A percentile compares a stretch with the other conserved stretches of the same genome.
Evolutionary conservation across 1,140 invertebrate genomes (phyloP).

Genomic region (Scaptomyza montana): DNA sequence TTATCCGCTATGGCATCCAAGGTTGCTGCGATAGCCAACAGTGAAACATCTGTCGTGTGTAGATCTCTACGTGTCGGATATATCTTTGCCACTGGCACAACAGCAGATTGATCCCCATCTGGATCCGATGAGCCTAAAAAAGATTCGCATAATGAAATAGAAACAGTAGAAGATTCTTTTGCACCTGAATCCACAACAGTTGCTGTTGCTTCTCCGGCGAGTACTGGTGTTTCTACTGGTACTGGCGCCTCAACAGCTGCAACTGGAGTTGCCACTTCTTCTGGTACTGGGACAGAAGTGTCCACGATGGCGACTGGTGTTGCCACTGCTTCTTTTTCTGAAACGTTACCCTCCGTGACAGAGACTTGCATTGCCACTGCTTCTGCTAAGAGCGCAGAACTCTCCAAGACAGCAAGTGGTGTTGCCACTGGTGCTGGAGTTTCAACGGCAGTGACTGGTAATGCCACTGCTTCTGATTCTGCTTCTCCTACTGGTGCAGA

Average conservation of each 20-base stretch:
- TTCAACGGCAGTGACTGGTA: neutral
- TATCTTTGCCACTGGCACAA: slow-evolving; percentile 59
- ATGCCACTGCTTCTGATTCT: neutral
- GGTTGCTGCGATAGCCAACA: slow-evolving; percentile 62
- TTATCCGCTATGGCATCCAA: slow-evolving; percentile 61
- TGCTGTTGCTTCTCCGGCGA: neutral
- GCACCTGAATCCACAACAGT: neutral
- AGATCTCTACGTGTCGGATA: slow-evolving; percentile 56
- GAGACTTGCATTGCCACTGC: neutral
- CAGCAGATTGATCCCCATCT: slow-evolving; percentile 29
- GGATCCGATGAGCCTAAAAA: neutral
- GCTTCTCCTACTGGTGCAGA: too few relatives aligned
- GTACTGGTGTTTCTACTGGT: neutral
- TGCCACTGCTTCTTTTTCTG: neutral
- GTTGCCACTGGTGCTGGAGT: neutral
- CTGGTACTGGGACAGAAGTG: neutral
- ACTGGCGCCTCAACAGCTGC: neutral
- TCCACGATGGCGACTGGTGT: neutral
- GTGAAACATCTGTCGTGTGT: slow-evolving; percentile 54
- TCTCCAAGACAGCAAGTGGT: neutral
- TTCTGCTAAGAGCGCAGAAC: neutral
- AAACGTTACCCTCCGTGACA: too few relatives aligned
- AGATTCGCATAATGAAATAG: neutral
- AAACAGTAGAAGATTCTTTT: neutral
- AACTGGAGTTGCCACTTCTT: neutral